Evolutionary conservation across 2,888 invertebrate species (phyloP), one percentile per base, ranked within the genome.

Genomic region (Nemotelus nigrinus): DNA sequence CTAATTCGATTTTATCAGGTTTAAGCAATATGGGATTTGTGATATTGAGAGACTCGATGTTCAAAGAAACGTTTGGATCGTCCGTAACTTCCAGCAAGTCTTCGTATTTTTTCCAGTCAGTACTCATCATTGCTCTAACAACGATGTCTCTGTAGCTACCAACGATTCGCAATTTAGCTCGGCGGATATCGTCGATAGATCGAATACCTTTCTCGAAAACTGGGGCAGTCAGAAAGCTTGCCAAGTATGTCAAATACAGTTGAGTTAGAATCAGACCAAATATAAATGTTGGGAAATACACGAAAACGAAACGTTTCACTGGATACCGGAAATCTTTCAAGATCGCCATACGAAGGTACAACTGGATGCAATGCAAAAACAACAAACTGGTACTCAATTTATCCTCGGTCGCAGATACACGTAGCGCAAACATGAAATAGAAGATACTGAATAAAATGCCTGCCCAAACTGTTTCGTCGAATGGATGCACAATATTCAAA

Each of bases 151-250:
- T 2, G 2, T 64, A 8, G 43, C 55, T 25, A 3, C 67, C 76
- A 43, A 76, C 44, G 7, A 76, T 65, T 55, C 50, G 48, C 7
- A 76, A 6, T 2, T 67, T 67, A 7, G 65, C 55, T n/a, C 25
- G 39, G 2, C 57, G 64, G 25, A 76, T 8, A 45, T 67, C 76
- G 5, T 53, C 44, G n/a, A 57, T 8, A 2, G 65, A 3, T 45
- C 45, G 65, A 8, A 76, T 53, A 6, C 3, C 39, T n/a, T 55
- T 5, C 3, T 44, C 67, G n/a, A n/a, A 55, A 2, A 76, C 45
- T 44, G 76, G 67, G 3, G 8, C 47, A 2, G 76, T 76, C 2
- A 76, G 45, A 44, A 67, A 76, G 44, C 76, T 76, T 2, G 76
- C 43, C 7, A 76, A 5, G 3, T 55, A 10, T 2, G 76, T 41